Evolutionary conservation across 2,113 vertebrate species (phyloP), one percentile per base, ranked within the genome.

Genomic region (Ptychochromis oligacanthus): DNA sequence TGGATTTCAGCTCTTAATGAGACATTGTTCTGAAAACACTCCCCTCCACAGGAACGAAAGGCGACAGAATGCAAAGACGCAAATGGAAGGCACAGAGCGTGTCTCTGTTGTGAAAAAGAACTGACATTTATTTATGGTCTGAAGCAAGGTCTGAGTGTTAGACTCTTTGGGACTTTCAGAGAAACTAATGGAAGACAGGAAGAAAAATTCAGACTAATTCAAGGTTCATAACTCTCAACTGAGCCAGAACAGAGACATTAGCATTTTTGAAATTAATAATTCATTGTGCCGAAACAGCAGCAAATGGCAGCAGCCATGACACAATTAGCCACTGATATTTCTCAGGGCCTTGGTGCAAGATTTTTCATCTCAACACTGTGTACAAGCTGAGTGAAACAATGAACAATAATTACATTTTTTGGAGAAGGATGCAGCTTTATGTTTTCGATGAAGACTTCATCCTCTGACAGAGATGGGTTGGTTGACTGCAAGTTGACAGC

Each of bases 191-290:
- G 24, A 57, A 64, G 60, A 82, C 3, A 5, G 36, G 36, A 75
- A 75, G 24, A 59, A 43, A 52, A 59, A 74, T 82, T 81, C 82
- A 26, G 75, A 80, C 74, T 82, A 58, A 82, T 80, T 77, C 85
- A 87, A 77, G 86, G 90, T 90, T 83, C 88, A 84, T 81, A 55
- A 65, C 82, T 91, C 70, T 46, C 58, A 80, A 78, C 83, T 84
- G 67, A 78, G 79, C 59, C 75, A 46, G 56, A 80, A 75, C 64
- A 64, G 58, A 82, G 57, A 65, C 60, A 89, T 93, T 88, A 87
- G 85, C 85, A 88, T 90, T 88, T 90, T 78, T 77, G 1, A 76
- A 70, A 90, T 92, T 74, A 92, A 93, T 92, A 79, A 92, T 93
- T 89, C 34, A 91, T 81, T 65, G 40, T 77, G 43, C 61, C 22